Evolutionary conservation across 2,113 vertebrate genomes (phyloP), one percentile per base, ranked within the genome.

Genomic region (Passer domesticus): DNA sequence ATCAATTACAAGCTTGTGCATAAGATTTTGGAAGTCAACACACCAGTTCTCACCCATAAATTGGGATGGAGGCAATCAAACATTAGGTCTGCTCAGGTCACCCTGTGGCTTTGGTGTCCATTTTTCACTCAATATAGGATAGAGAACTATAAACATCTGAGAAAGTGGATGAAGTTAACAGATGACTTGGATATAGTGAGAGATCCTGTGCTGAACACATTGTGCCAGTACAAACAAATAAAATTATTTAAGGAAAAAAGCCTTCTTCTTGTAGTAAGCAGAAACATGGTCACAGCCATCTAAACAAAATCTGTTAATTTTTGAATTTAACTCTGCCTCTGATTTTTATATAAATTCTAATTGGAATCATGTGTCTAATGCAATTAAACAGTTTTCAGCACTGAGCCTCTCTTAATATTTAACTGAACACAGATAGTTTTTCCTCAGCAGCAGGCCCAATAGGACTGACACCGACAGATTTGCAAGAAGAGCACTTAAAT

Each of bases 111-210:
- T 94, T 95, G 55, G 67, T 67, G 75, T 50, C 73, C 59, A 77
- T 97, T 97, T 96, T 92, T 97, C 96, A 97, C 53, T 95, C 80
- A 58, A 2, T 95, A 96, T 97, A 96, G 92, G 75, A 69, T 93
- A 96, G 81, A 50, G 80, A 96, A 85, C 83, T 86, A 52, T 96
- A 98, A 98, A 97, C 95, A 97, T 58, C 78, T 86, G 81, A 96
- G 77, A 30, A 78, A 91, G 85, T 64, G 79, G 85, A 50, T 92
- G 95, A 97, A 95, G 85, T 89, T 96, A 95, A 96, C 15, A 52
- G 92, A 97, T 97, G 86, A 88, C 64, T 92, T 47, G 62, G 72
- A 80, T 69, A 44, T 68, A 35, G 64, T 67, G 62, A 83, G 83
- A 70, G 39, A 74, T 85, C 39, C 82, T 59, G 35, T 59, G 49